Percentiles rank a stretch among this genome's conserved stretches.
Conservation (phyloP, 2,113 vertebrate species). For the Apodemus sylvaticus region DNA sequence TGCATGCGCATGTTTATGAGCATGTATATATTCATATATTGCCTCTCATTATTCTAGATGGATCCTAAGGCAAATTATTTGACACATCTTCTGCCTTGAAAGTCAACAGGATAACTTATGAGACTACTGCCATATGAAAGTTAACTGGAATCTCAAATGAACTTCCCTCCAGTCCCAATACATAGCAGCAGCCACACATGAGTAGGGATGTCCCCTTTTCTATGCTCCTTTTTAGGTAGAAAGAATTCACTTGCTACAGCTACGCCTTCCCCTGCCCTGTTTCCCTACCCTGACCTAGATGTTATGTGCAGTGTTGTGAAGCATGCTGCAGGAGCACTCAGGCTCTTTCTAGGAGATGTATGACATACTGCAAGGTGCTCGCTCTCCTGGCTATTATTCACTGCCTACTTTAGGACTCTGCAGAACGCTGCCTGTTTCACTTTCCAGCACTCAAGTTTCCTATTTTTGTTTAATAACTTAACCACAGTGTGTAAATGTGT, state of each 20-base stretch:
- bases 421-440: slow-evolving; percentile 12
- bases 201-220: not conserved
- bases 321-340: not conserved
- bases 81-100: slow-evolving; percentile 35
- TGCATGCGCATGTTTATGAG: not conserved
- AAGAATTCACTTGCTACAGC: not conserved
- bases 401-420: slow-evolving; percentile 41
- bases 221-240: not conserved
- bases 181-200: not conserved
- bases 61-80: slow-evolving; percentile 9
- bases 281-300: not conserved
- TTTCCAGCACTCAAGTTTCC: slow-evolving; percentile 36
- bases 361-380: not conserved
- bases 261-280: not conserved
- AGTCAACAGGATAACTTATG: slow-evolving; percentile 18
- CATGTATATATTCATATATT: not conserved
- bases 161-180: slow-evolving; percentile 30
- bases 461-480: slow-evolving; percentile 55
- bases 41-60: not conserved
- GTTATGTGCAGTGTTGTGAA: not conserved
- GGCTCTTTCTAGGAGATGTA: not conserved
- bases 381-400: slow-evolving; percentile 20
- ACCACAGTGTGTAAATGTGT: slow-evolving; percentile 62
- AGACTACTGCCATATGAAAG: slow-evolving; percentile 31
- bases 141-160: not conserved